A percentile compares a stretch with the other conserved stretches of the same genome.
Conservation (phyloP, 2,113 vertebrate species). For the Nothocercus julius region DNA sequence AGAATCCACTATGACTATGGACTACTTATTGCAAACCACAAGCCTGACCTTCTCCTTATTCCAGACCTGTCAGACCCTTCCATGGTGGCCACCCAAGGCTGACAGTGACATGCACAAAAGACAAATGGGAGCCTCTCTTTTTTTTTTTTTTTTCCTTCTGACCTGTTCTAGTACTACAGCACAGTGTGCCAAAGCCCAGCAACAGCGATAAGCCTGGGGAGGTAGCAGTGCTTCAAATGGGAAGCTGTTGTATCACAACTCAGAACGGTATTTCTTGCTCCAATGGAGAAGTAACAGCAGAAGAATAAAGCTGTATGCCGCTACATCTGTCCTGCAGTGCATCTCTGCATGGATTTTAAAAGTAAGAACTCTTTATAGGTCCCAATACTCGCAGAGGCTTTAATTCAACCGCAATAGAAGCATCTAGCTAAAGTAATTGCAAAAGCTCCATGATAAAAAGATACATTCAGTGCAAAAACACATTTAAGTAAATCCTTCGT, state of each 20-base stretch:
- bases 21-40: not conserved
- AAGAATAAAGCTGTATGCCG: not conserved
- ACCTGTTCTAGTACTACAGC: not conserved
- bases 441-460: not conserved
- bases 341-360: not conserved
- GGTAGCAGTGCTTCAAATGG: not conserved
- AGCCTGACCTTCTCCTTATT: not conserved
- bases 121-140: not conserved
- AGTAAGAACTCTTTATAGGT: not conserved
- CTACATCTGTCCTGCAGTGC: not conserved
- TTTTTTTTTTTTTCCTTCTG: not conserved
- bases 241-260: not conserved
- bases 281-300: not conserved
- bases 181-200: not conserved
- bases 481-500: not conserved
- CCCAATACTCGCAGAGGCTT: not conserved
- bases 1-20: not conserved
- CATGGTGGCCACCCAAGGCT: not conserved
- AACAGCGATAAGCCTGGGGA: not conserved
- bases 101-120: not conserved
- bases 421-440: not conserved
- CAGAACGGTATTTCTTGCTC: not conserved
- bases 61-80: not conserved
- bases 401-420: not conserved
- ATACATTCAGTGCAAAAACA: not conserved